phyloP scores from a whole-genome alignment of 2,888 invertebrate species.

The Cyaniris semiargus region DNA sequence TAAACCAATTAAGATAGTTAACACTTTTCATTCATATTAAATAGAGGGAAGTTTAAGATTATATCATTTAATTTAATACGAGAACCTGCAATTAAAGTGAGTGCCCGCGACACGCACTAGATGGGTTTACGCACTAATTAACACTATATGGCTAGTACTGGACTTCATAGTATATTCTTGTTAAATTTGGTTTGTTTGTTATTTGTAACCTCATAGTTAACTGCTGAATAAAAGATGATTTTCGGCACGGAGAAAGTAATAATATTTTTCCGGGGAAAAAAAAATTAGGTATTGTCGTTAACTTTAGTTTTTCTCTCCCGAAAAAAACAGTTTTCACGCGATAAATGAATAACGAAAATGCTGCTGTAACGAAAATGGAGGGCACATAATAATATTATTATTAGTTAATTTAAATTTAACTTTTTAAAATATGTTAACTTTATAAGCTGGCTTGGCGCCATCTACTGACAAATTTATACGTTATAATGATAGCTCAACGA shows the following conservation, averaged over 20 bases:
- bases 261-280: no score
- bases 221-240: no score
- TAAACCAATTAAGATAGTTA: conserved; percentile 10
- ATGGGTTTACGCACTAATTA: conserved; percentile 31
- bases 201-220: no score
- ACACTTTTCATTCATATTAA: conserved; percentile 17
- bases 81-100: background rate
- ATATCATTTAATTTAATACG: conserved; percentile 7
- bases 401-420: no score
- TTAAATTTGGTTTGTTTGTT: no score
- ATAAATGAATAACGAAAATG: no score
- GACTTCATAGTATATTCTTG: background rate
- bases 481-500: background rate
- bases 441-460: background rate
- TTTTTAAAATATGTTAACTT: no score
- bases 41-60: conserved; percentile 18
- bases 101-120: conserved; percentile 28
- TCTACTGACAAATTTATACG: background rate
- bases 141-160: conserved; percentile 7
- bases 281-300: no score
- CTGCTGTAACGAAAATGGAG: no score
- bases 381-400: no score
- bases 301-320: no score
- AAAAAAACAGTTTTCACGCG: no score
- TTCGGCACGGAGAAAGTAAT: background rate